Conservation (phyloP, 2,113 vertebrate genomes). For the Protomyctophum bolini region DNA sequence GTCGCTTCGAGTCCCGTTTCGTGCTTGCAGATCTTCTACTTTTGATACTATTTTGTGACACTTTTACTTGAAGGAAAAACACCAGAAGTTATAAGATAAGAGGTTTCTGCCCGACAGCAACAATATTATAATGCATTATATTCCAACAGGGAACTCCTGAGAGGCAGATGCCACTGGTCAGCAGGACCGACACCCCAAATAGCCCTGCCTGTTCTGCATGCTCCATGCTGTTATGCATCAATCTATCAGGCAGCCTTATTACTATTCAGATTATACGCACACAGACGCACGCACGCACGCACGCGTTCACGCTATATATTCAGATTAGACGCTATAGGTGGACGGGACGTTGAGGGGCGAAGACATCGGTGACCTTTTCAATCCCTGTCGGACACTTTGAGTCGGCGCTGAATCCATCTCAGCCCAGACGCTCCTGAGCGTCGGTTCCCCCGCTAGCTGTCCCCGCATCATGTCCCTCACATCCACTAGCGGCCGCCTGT, state of each 20-base stretch:
- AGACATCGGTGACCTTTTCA: constrained; percentile 73
- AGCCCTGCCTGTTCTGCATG: constrained; percentile 64
- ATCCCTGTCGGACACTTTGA: constrained; percentile 65
- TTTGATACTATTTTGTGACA: too few relatives aligned
- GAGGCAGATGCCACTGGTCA: constrained; percentile 26
- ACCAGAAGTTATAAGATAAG: too few relatives aligned
- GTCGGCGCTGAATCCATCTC: constrained; percentile 74
- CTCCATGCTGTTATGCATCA: constrained; percentile 79
- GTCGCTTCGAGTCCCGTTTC: too few relatives aligned
- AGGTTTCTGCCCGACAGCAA: too few relatives aligned
- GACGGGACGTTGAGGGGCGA: constrained; percentile 44
- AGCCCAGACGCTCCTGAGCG: constrained; percentile 69
- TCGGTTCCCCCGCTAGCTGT: constrained; percentile 68
- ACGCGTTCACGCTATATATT: constrained; percentile 64
- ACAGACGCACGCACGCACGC: not conserved
- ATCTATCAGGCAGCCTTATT: constrained; percentile 78
- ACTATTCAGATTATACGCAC: constrained; percentile 74
- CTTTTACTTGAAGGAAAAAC: too few relatives aligned
- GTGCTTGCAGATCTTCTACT: too few relatives aligned
- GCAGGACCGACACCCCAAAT: constrained; percentile 53
- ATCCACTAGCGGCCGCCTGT: constrained; percentile 55
- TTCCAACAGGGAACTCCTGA: constrained; percentile 5
- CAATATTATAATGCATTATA: not conserved
- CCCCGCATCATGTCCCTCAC: constrained; percentile 46
- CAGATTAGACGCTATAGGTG: constrained; percentile 62